Evolutionary conservation across 2,888 invertebrate genomes (phyloP).

Genomic region (Ceraclea dissimilis): DNA sequence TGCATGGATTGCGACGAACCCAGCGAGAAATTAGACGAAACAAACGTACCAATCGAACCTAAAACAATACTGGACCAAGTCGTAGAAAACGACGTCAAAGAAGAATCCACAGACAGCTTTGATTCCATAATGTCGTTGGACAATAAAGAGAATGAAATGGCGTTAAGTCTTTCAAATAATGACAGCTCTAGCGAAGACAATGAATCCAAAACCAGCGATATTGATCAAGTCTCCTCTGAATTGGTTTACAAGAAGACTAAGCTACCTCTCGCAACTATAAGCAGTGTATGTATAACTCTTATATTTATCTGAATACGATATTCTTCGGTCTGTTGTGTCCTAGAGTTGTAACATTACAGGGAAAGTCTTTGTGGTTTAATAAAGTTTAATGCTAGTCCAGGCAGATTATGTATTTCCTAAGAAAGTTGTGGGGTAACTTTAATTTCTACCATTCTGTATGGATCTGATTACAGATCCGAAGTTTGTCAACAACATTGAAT

Average conservation of each 20-base stretch:
- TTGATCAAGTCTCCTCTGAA: constrained; percentile 40
- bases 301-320: background rate
- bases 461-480: too few species aligned
- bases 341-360: too few species aligned
- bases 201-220: constrained; percentile 41
- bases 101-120: constrained; percentile 20
- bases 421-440: too few species aligned
- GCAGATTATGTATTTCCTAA: too few species aligned
- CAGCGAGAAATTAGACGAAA: constrained; percentile 27
- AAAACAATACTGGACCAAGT: constrained; percentile 2
- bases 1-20: constrained; percentile 18
- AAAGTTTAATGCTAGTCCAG: too few species aligned
- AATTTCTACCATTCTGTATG: too few species aligned
- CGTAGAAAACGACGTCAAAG: constrained; percentile 17
- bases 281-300: constrained; percentile 37
- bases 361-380: too few species aligned
- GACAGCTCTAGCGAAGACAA: constrained; percentile 11
- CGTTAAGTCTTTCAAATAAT: constrained; percentile 10
- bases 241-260: constrained; percentile 40
- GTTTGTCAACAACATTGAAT: too few species aligned
- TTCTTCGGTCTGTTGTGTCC: too few species aligned
- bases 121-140: constrained; percentile 15
- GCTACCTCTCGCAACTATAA: constrained; percentile 39
- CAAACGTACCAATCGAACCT: constrained; percentile 30
- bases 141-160: constrained; percentile 24